Evolutionary conservation across 2,888 invertebrate genomes (phyloP), one percentile per base, ranked within the genome.

Genomic region (Eristalinus aeneus): DNA sequence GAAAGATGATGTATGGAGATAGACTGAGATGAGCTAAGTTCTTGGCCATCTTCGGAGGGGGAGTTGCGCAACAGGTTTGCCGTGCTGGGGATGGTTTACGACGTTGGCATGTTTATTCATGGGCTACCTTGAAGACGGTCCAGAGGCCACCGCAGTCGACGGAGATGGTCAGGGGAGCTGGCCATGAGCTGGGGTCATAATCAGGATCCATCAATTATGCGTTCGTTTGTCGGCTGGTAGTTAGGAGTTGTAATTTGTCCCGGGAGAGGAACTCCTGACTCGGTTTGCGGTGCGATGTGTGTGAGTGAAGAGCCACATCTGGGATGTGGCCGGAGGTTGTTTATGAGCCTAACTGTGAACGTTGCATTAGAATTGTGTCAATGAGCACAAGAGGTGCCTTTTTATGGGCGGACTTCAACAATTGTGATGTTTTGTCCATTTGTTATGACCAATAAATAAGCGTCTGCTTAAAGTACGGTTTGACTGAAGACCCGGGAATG

Each of bases 1-100:
- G 75, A 75, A 68, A 72, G 75, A 80, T 85, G 80, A 85, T 85
- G 56, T 80, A 85, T 75, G 74, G 75, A 68, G 71, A 72, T 74
- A 74, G 31, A 53, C 22, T 5, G 27, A 5, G 27, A 27, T 16
- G 46, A 46, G 46, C 6, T 6, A 9, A 9, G 34, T 34, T 34
- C 10, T 34, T 34, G 34, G 8, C n/a, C 8, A n/a, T 16, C 16
- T 8, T 16, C 16, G 12, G n/a, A 12, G n/a, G 16, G 16, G 0
- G 16, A 16, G 46, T 46, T 46, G 46, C 46, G 16, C 46, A 46
- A 46, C 46, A 46, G 46, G 46, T 46, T 46, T 6, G 34, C 10
- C 9, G 5, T 16, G 9, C 8, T 16, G 16, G n/a, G 16, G 46
- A 5, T 16, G 27, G 27, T 8, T 8, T n/a, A 6, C 11, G 1